Evolutionary conservation across 2,888 invertebrate species (phyloP).

Genomic region (Trypoxylon attenuatum): DNA sequence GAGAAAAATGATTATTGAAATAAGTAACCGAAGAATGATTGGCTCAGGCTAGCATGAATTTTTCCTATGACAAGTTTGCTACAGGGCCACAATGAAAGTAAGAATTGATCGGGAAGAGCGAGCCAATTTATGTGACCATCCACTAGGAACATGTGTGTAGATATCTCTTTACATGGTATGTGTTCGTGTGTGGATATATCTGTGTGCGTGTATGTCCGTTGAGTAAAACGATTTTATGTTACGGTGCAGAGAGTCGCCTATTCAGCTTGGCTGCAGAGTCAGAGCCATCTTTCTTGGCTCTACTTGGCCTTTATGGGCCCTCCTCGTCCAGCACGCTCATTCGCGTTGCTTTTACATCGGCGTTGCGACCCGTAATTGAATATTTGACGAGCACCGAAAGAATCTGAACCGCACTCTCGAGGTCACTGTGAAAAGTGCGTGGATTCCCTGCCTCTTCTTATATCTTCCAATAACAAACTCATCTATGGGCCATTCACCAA

Average conservation of each 20-base stretch:
- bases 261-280: slow-evolving; percentile 40
- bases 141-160: no score
- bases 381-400: slow-evolving; percentile 44
- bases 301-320: slow-evolving; percentile 40
- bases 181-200: neutral
- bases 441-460: no score
- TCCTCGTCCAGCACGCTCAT: slow-evolving; percentile 37
- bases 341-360: slow-evolving; percentile 43
- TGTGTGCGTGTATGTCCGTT: no score
- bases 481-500: no score
- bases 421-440: slow-evolving; percentile 15
- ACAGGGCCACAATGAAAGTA: neutral
- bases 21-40: no score
- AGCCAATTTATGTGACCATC: neutral
- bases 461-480: no score
- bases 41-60: no score
- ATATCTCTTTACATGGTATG: no score
- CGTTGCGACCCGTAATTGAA: slow-evolving; percentile 41
- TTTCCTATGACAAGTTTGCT: neutral
- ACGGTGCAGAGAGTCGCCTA: slow-evolving; percentile 45
- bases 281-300: slow-evolving; percentile 46
- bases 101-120: neutral
- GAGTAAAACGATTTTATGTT: slow-evolving; percentile 44
- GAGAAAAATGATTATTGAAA: no score
- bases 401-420: slow-evolving; percentile 28